Conservation (phyloP, 2,888 invertebrate genomes). For the Parasteatoda lunata region DNA sequence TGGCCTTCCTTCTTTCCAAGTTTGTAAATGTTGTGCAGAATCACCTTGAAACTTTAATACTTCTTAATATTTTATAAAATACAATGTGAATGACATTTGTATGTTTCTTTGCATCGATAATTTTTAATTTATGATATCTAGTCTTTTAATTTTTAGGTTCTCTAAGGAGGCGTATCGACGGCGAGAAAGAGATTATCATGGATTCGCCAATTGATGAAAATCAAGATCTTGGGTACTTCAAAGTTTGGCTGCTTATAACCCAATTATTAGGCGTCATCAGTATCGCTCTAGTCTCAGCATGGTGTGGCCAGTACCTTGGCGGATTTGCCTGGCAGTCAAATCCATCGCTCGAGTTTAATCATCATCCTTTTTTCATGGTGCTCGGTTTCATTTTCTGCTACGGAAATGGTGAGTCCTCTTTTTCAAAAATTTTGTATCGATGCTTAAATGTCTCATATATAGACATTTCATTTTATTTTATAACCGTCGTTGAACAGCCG, state of each 20-base stretch:
- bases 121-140: too few species aligned
- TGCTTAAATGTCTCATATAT: too few species aligned
- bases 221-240: conserved; percentile 69
- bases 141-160: background rate
- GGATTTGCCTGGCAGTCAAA: conserved; percentile 82
- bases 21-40: too few species aligned
- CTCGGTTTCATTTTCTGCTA: conserved; percentile 86
- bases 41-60: too few species aligned
- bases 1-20: too few species aligned
- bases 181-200: conserved; percentile 23
- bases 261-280: conserved; percentile 76
- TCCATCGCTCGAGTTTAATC: conserved; percentile 83
- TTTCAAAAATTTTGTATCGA: too few species aligned
- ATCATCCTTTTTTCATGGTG: conserved; percentile 91
- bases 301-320: conserved; percentile 79
- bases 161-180: background rate
- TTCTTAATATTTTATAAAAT: too few species aligned
- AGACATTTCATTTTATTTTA: too few species aligned
- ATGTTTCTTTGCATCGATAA: too few species aligned
- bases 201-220: conserved; percentile 54
- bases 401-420: conserved; percentile 82
- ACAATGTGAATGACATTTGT: too few species aligned
- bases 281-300: conserved; percentile 79
- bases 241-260: conserved; percentile 64
- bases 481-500: too few species aligned